Base-by-base conservation (phyloP, 2,113 vertebrate genomes). In the Callipepla squamata region DNA sequence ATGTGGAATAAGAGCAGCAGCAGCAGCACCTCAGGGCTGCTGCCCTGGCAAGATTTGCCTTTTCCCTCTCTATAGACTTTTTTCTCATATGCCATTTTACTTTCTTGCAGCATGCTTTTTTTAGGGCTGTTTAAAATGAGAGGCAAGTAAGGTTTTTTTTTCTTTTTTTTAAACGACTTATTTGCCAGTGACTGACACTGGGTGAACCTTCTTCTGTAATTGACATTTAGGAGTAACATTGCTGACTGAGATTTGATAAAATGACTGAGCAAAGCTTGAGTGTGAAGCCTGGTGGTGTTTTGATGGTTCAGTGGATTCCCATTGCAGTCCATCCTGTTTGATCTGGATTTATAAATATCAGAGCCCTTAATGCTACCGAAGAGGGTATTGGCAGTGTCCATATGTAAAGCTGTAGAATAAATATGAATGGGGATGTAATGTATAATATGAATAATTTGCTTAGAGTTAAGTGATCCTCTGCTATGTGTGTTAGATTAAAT, bases 301-400 rank as follows among this genome's bases (percentile, higher is more conserved):
- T 26, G 77, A 6, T 84, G 93, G 90, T 77, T 95, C 89, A 63
- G 14, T 87, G 68, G 58, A 69, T 62, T 90, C 69, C 81, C 73
- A 42, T 63, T 38, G 70, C 69, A 94, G 79, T 59, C 90, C 50
- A 20, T 86, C 63, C 85, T 92, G 78, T 90, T 93, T 95, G 70
- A 59, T 92, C 36, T 87, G 91, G 74, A 42, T 83, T 92, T 87
- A 47, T 70, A 96, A 93, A 77, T 88, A 90, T 23, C 38, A 13
- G 76, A 65, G 86, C 89, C 80, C 84, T 80, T 94, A 91, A 47
- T 50, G 42, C 90, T 73, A 51, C 57, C 0, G 0, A 26, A 87
- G 84, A 67, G 87, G 79, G 63, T 94, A 67, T 85, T 89, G 75
- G 72, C 91, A 92, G 34, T 50, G 61, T 89, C 77, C 90, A 93